A percentile compares a stretch with the other conserved stretches of the same genome.
Conservation (phyloP, 2,888 invertebrate species). For the Galerucella calmariensis region DNA sequence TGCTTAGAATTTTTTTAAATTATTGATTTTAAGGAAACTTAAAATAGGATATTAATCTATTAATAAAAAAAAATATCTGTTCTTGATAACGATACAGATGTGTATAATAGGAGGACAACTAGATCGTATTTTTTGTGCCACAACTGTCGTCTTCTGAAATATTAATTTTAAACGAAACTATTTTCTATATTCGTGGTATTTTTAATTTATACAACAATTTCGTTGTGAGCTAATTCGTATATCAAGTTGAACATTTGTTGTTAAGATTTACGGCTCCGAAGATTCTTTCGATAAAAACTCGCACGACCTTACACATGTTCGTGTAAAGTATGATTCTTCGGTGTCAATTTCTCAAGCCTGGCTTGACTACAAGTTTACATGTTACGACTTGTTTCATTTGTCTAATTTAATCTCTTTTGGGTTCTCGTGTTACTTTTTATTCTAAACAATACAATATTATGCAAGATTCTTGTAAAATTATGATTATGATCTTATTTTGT, state of each 20-base stretch:
- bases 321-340: constrained; percentile 25
- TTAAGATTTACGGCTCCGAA: constrained; percentile 16
- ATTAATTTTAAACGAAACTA: neutral
- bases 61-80: too few species aligned
- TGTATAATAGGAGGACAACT: too few species aligned
- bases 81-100: too few species aligned
- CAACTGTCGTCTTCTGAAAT: neutral
- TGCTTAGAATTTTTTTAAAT: too few species aligned
- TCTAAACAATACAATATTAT: neutral
- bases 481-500: too few species aligned
- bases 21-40: too few species aligned
- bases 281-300: constrained; percentile 27
- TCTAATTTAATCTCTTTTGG: neutral
- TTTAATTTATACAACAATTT: neutral
- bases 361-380: constrained; percentile 23
- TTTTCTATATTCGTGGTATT: neutral
- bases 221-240: neutral
- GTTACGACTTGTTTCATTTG: constrained; percentile 27
- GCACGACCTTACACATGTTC: constrained; percentile 31
- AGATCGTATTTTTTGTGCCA: too few species aligned
- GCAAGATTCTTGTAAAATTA: neutral
- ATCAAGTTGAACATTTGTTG: neutral
- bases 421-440: neutral
- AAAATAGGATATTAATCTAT: too few species aligned
- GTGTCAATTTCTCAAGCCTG: constrained; percentile 22